Evolutionary conservation across 1,140 invertebrate genomes (phyloP), one percentile per base, ranked within the genome.

Genomic region (Scaptodrosophila lebanonensis): DNA sequence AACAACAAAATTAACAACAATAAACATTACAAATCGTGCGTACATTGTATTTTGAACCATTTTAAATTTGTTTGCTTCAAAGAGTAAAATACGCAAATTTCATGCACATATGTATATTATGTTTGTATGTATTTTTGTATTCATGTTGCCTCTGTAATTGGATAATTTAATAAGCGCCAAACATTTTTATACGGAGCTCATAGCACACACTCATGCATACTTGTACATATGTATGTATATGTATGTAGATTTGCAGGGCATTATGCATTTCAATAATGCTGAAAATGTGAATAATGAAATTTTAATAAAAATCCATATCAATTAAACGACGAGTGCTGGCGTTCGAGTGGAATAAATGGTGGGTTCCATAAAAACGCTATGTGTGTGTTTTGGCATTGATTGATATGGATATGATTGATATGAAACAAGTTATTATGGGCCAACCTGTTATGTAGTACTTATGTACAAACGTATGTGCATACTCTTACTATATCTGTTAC

Each of bases 111-210:
- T 69, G 73, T 73, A 56, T 32, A 36, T 53, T 50, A 20, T 48
- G 29, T 48, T 79, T 71, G 32, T 49, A 62, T 43, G 66, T 51
- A 58, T 59, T 82, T 79, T 75, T 39, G 52, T 64, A 53, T 62
- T 54, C 29, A 38, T 63, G 36, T 32, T 38, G 56, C 20, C 38
- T n/a, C 13, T 49, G 53, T 77, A 77, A 77, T 77, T 77, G 73
- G 72, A 77, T 77, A 79, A 77, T 77, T 77, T 71, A 77, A 77
- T 77, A 64, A 72, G 58, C 72, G 63, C 53, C 44, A 43, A 47
- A 67, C 67, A 51, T 61, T 62, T 49, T 56, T 64, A 61, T 61
- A 47, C 65, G 45, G 51, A 57, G n/a, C n/a, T n/a, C n/a, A n/a
- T n/a, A n/a, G n/a, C n/a, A n/a, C n/a, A n/a, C n/a, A n/a, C n/a